Evolutionary conservation across 2,888 invertebrate genomes (phyloP), one percentile per base, ranked within the genome.

Genomic region (Stenurella melanura): DNA sequence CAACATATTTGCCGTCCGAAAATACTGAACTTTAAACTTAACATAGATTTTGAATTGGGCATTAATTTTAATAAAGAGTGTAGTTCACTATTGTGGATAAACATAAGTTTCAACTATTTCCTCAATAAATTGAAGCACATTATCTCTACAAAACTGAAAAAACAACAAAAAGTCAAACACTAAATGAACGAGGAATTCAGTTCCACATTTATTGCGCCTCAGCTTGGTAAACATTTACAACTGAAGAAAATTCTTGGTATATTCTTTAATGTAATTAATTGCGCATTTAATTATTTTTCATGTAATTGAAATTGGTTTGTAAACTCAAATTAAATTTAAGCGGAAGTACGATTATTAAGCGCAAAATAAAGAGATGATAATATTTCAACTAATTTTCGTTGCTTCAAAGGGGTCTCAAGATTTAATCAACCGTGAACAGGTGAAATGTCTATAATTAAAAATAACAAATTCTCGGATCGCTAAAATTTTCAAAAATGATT

Each of bases 251-350:
- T 34, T 34, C 30, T 15, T 42, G 42, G n/a, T n/a, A n/a, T 50
- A 6, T n/a, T 50, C 50, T 50, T 50, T 50, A 50, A 50, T 50
- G 50, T 50, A 50, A 50, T 50, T 50, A 50, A 50, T 50, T 50
- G n/a, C 15, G 15, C n/a, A 50, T 50, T 50, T 50, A 50, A 50
- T 50, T 50, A 50, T 50, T 15, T n/a, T 50, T 61, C 30, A 30
- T 1, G 61, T n/a, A 61, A 61, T 26, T 9, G 7, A 19, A 26
- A 58, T 58, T 58, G 58, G 26, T 58, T 58, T 58, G n/a, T 61
- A n/a, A 61, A n/a, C 50, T 34, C 50, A n/a, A 50, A 50, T 50
- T n/a, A 42, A 42, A 2, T 42, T n/a, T 12, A n/a, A 50, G 50
- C 5, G 50, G 4, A n/a, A 0, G 2, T 50, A 15, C 6, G n/a